A percentile compares a stretch with the other conserved stretches of the same genome.
These are phyloP conservation scores for Achatina immaculata DNA, from an alignment of 1,140 invertebrate species.

Conservation along the genomic window DNA sequence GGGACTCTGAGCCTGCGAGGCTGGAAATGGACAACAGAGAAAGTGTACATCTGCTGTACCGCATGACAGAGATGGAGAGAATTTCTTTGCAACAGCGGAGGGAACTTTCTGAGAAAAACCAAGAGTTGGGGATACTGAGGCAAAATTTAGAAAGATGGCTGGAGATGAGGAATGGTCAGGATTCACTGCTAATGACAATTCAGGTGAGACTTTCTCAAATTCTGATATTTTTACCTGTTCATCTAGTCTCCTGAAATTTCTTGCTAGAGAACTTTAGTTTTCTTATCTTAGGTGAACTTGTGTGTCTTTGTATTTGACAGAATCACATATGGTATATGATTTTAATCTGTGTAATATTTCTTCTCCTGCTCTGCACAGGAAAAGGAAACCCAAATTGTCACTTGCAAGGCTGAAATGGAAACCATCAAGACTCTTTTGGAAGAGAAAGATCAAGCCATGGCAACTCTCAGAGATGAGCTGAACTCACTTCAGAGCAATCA, in stretches of 20 bases:
- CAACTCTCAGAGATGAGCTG: constrained; percentile 18
- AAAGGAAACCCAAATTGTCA: constrained; percentile 33
- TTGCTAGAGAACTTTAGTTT: no score
- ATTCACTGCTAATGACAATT: not conserved
- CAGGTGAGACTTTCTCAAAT: no score
- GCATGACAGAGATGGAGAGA: constrained; percentile 30
- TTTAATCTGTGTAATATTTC: no score
- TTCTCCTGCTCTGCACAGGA: constrained; percentile 24
- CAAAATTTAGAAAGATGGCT: constrained; percentile 43
- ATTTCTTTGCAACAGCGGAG: constrained; percentile 41
- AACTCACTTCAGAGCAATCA: not conserved
- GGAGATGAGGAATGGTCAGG: constrained; percentile 26
- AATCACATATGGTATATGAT: no score
- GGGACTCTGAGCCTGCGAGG: constrained; percentile 41
- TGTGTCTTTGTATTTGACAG: no score
- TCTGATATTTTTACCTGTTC: no score
- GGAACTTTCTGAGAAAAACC: constrained; percentile 45
- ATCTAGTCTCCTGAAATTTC: no score
- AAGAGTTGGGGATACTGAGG: constrained; percentile 42
- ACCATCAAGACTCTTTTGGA: not conserved
- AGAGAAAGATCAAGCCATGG: constrained; percentile 2
- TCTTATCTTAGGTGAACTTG: no score
- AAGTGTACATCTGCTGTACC: constrained; percentile 25
- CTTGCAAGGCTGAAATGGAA: constrained; percentile 27
- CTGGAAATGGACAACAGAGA: constrained; percentile 1